A percentile compares a stretch with the other conserved stretches of the same genome.
These are phyloP conservation scores for Rhamphomyia laevipes DNA, from an alignment of 2,888 invertebrate species.

Conservation along the genomic window DNA sequence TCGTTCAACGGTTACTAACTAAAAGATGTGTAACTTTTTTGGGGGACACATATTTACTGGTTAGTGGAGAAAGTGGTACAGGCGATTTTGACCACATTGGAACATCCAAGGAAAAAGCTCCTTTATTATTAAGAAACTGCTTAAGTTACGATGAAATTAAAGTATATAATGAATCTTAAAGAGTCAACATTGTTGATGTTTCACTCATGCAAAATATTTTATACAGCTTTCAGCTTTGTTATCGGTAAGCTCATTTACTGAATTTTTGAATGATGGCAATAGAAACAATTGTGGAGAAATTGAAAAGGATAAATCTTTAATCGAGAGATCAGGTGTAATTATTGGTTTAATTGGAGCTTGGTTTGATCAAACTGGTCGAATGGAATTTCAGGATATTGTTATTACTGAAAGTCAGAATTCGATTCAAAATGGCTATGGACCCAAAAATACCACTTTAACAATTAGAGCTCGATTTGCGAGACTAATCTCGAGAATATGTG, in stretches of 20 bases:
- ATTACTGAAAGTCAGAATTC: constrained; percentile 41
- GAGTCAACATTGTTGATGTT: too few species aligned
- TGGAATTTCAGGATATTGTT: constrained; percentile 44
- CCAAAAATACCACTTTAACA: constrained; percentile 3
- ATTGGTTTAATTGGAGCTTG: constrained; percentile 40
- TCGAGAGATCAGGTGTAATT: constrained; percentile 41
- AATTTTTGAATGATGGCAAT: constrained; percentile 46
- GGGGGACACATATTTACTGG: constrained; percentile 33
- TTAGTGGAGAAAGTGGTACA: constrained; percentile 36
- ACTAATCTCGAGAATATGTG: too few species aligned
- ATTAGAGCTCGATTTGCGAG: background rate
- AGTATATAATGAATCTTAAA: constrained; percentile 19
- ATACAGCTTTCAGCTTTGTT: constrained; percentile 40
- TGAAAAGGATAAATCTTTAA: constrained; percentile 26
- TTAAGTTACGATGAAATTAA: constrained; percentile 49
- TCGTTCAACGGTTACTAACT: constrained; percentile 42
- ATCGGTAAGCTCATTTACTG: constrained; percentile 43
- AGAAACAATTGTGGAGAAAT: constrained; percentile 42
- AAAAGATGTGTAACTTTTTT: constrained; percentile 43
- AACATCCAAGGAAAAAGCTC: constrained; percentile 37
- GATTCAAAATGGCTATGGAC: constrained; percentile 39
- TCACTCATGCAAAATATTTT: too few species aligned
- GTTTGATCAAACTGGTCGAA: constrained; percentile 37
- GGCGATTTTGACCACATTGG: constrained; percentile 45
- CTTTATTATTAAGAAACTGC: constrained; percentile 39